These are phyloP conservation scores for Sclerurus mexicanus DNA, from an alignment of 2,113 vertebrate species.

Conservation along the genomic window DNA sequence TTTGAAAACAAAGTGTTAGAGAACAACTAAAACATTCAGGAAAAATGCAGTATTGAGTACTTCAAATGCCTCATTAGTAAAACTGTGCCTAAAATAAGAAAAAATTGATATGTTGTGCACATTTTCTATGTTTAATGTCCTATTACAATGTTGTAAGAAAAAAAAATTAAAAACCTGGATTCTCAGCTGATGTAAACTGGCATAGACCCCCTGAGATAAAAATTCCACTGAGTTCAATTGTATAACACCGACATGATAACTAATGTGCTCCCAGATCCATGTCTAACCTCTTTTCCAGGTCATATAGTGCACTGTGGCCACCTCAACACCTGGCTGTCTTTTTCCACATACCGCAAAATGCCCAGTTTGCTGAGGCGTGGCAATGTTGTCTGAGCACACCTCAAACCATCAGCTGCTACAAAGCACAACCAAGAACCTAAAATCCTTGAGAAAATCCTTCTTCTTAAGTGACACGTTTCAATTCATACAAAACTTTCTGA, in stretches of 20 bases:
- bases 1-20: background rate
- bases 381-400: background rate
- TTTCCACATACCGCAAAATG: background rate
- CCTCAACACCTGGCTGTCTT: background rate
- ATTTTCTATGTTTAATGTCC: background rate
- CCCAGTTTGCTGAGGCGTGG: background rate
- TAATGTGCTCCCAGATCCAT: background rate
- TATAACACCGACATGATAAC: accelerated
- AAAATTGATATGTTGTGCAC: background rate
- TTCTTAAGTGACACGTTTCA: accelerated
- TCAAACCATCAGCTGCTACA: background rate
- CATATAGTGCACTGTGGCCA: background rate
- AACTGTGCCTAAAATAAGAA: background rate
- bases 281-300: background rate
- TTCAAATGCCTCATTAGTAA: background rate
- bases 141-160: background rate
- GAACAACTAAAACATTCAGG: background rate
- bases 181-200: background rate
- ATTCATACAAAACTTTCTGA: background rate
- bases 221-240: background rate
- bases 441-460: background rate
- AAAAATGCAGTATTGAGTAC: background rate
- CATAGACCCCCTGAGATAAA: background rate
- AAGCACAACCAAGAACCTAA: background rate
- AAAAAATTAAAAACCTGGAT: background rate